phyloP scores from a whole-genome alignment of 1,140 invertebrate species.

The Magallana angulata region DNA sequence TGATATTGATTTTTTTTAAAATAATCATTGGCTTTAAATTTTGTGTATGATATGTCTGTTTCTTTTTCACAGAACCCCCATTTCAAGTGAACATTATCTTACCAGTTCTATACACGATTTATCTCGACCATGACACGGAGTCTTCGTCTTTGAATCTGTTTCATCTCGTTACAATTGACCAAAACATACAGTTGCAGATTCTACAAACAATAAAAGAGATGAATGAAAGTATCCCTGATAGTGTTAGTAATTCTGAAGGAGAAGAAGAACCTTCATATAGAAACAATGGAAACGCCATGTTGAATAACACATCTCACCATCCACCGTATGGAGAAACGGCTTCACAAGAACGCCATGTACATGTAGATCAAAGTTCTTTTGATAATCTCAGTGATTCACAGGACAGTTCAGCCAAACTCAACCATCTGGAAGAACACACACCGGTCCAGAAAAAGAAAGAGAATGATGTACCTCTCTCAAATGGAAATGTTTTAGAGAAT shows the following conservation, averaged over 20 bases:
- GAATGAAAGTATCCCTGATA: not conserved
- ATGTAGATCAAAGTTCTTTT: not conserved
- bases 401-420: too few relatives aligned
- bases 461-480: too few relatives aligned
- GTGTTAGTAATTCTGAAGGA: not conserved
- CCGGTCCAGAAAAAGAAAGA: too few relatives aligned
- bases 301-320: not conserved
- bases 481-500: too few relatives aligned
- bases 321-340: not conserved
- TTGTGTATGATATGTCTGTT: too few relatives aligned
- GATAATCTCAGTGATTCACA: too few relatives aligned
- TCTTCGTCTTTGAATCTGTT: not conserved
- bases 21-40: too few relatives aligned
- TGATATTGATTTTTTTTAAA: too few relatives aligned
- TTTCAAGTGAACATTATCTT: constrained; percentile 14
- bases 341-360: not conserved
- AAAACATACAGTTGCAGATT: not conserved
- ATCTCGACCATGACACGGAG: not conserved
- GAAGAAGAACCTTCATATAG: not conserved
- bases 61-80: not conserved
- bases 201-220: not conserved
- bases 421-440: too few relatives aligned
- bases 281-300: not conserved
- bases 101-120: not conserved
- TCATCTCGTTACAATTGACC: not conserved